These are phyloP conservation scores for human DNA, from an alignment of 2,113 vertebrate genomes.

Conservation along the genomic window GRCh38 chrX:136545001-136545500, in stretches of 20 bases:
- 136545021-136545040: background rate
- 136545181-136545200: background rate
- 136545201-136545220: background rate
- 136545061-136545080: background rate
- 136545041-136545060: background rate
- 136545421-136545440: background rate
- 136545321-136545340: background rate
- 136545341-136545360: background rate
- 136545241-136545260: background rate
- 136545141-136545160: background rate
- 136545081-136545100: background rate
- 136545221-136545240: background rate
- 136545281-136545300: background rate
- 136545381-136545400: background rate
- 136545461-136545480: background rate
- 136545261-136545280: background rate
- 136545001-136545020: background rate
- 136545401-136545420: background rate
- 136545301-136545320: background rate
- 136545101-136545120: background rate
- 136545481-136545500: background rate
- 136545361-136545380: background rate
- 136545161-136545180: background rate
- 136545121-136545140: background rate
- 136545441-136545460: background rate